Evolutionary conservation across 2,888 invertebrate species (phyloP).

Genomic region (Phaedon cochleariae): DNA sequence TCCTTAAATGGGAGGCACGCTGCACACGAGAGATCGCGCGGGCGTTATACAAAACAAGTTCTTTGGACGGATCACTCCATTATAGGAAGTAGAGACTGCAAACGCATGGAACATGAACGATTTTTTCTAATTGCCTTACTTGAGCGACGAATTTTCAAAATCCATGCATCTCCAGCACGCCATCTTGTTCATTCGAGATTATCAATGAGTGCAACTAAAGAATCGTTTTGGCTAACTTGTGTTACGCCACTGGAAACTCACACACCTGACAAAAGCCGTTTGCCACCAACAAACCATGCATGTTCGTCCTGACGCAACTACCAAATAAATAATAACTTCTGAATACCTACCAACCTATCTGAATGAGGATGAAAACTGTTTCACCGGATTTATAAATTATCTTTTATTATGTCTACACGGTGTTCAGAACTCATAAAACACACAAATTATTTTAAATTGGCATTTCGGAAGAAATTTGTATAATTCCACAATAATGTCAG

Average conservation of each 20-base stretch:
- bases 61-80: too few relatives aligned
- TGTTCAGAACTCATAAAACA: background rate
- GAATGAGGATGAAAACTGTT: constrained; percentile 48
- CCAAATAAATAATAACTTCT: constrained; percentile 49
- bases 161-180: too few relatives aligned
- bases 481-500: background rate
- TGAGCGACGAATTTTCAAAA: too few relatives aligned
- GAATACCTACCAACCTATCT: constrained; percentile 39
- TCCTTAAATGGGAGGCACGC: too few relatives aligned
- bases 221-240: too few relatives aligned
- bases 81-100: too few relatives aligned
- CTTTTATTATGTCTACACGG: constrained; percentile 25
- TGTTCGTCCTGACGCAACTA: constrained; percentile 43
- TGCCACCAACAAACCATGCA: constrained; percentile 48
- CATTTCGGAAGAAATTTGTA: background rate
- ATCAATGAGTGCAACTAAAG: too few relatives aligned
- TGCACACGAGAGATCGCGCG: too few relatives aligned
- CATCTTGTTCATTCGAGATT: too few relatives aligned
- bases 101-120: too few relatives aligned
- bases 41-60: too few relatives aligned
- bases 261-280: constrained; percentile 48
- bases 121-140: too few relatives aligned
- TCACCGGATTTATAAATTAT: constrained; percentile 47
- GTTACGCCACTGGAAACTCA: constrained; percentile 28
- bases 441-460: constrained; percentile 2